Evolutionary conservation across 1,140 invertebrate species (phyloP).

Genomic region (Choristoneura fumiferana): DNA sequence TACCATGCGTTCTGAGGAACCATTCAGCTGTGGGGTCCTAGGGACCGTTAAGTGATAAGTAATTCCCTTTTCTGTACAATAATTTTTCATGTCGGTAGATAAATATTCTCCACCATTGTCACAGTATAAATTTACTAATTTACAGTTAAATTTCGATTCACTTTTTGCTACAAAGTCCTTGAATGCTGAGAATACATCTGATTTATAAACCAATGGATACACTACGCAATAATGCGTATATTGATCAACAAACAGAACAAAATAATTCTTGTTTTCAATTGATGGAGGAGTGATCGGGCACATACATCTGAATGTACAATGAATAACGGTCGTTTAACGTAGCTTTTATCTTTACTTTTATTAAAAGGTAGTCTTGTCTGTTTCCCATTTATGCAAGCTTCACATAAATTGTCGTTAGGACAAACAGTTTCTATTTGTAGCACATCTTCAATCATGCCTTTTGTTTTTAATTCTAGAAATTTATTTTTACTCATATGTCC

Average conservation of each 20-base stretch:
- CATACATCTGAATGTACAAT: slow-evolving; percentile 68
- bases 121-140: slow-evolving; percentile 58
- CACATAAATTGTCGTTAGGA: slow-evolving; percentile 52
- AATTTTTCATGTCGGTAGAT: slow-evolving; percentile 59
- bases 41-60: slow-evolving; percentile 67
- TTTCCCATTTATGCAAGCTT: slow-evolving; percentile 71
- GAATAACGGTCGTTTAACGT: slow-evolving; percentile 59
- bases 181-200: slow-evolving; percentile 52
- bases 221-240: slow-evolving; percentile 50
- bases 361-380: slow-evolving; percentile 60
- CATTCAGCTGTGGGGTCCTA: slow-evolving; percentile 76
- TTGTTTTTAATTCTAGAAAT: slow-evolving; percentile 49
- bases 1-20: slow-evolving; percentile 73
- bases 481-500: slow-evolving; percentile 52
- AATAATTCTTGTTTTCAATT: slow-evolving; percentile 54
- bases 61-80: slow-evolving; percentile 63
- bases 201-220: slow-evolving; percentile 53
- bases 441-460: slow-evolving; percentile 46
- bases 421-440: slow-evolving; percentile 34
- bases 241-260: slow-evolving; percentile 57
- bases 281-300: slow-evolving; percentile 58
- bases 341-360: slow-evolving; percentile 44
- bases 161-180: slow-evolving; percentile 53
- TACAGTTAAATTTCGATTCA: slow-evolving; percentile 53
- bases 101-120: slow-evolving; percentile 70